Conservation (phyloP, 2,888 invertebrate species). For the Stegana nigrithorax region DNA sequence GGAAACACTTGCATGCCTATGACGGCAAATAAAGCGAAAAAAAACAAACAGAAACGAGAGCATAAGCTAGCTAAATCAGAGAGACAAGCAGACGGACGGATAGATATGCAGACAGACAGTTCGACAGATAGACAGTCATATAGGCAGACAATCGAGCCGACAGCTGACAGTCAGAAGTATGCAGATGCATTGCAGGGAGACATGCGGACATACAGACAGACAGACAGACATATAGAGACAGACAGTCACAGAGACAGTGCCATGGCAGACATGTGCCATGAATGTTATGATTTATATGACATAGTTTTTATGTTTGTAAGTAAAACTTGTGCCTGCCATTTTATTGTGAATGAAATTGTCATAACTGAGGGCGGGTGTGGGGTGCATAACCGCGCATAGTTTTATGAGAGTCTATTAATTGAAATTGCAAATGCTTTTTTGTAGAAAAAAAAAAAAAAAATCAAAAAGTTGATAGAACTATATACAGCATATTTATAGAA, state of each 20-base stretch:
- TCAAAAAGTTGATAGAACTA: too few species aligned
- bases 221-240: too few species aligned
- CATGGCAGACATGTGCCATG: slow-evolving; percentile 41
- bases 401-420: slow-evolving; percentile 45
- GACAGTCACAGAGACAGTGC: too few species aligned
- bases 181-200: slow-evolving; percentile 15
- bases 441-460: background rate
- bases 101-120: background rate
- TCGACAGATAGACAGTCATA: slow-evolving; percentile 2
- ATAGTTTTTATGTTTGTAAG: slow-evolving; percentile 42
- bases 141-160: slow-evolving; percentile 15
- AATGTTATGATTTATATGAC: slow-evolving; percentile 64
- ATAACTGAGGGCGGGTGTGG: background rate
- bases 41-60: slow-evolving; percentile 7
- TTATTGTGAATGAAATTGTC: background rate
- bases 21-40: slow-evolving; percentile 11
- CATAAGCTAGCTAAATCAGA: too few species aligned
- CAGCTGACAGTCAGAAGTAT: slow-evolving; percentile 8
- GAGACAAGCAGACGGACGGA: background rate
- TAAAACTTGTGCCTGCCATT: background rate
- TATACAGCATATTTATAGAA: slow-evolving; percentile 49
- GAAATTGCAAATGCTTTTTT: slow-evolving; percentile 57
- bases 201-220: slow-evolving; percentile 25
- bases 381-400: background rate
- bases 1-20: background rate